Percentiles rank a stretch among this genome's conserved stretches.
phyloP scores from a whole-genome alignment of 2,888 invertebrate species.

The Meteorus colon region DNA sequence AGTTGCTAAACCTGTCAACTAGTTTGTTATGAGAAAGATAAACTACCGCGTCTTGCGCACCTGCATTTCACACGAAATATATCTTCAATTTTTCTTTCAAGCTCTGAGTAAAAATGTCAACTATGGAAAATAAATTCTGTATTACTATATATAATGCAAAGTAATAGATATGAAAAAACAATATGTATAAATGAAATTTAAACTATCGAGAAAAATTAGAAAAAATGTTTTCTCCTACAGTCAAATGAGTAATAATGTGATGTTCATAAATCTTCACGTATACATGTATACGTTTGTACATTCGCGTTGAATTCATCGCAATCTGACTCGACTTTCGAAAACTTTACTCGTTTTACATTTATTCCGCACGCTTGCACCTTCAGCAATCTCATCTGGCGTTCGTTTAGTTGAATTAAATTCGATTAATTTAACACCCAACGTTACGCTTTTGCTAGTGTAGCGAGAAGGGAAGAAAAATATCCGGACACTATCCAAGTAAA shows the following conservation, averaged over 20 bases:
- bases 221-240: background rate
- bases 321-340: constrained; percentile 32
- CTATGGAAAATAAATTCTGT: background rate
- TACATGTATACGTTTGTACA: constrained; percentile 1
- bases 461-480: constrained; percentile 37
- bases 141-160: background rate
- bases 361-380: constrained; percentile 42
- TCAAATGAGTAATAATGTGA: background rate
- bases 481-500: constrained; percentile 16
- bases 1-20: constrained; percentile 43
- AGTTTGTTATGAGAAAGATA: constrained; percentile 40
- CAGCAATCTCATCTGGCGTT: constrained; percentile 44
- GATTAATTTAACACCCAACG: constrained; percentile 44
- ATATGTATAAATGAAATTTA: background rate
- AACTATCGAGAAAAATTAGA: no score
- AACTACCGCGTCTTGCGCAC: constrained; percentile 37
- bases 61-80: constrained; percentile 40
- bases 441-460: constrained; percentile 24
- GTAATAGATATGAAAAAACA: background rate
- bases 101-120: background rate
- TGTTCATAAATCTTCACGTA: background rate
- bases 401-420: constrained; percentile 46
- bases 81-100: background rate
- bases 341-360: constrained; percentile 42
- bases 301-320: constrained; percentile 22